Evolutionary conservation across 2,113 vertebrate genomes (phyloP).

Genomic region (Apus apus): DNA sequence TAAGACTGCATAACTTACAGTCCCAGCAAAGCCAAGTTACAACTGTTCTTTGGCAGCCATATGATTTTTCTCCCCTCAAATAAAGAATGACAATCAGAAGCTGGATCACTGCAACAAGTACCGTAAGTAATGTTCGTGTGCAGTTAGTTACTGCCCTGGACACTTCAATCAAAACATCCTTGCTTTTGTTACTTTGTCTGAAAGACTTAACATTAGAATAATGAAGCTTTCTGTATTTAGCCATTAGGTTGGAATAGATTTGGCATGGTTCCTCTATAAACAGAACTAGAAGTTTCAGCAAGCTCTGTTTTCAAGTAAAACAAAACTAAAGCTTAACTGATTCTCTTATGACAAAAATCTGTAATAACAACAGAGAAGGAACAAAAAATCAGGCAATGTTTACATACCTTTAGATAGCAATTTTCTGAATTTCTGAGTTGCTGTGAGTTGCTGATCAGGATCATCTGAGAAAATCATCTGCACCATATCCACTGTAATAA

Average conservation of each 20-base stretch:
- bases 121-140: background rate
- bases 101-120: background rate
- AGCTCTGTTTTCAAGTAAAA: background rate
- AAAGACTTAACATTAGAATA: background rate
- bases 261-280: background rate
- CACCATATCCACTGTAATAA: conserved; percentile 91
- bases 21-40: background rate
- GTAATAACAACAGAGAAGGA: background rate
- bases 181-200: conserved; percentile 10
- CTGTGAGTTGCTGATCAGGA: conserved; percentile 88
- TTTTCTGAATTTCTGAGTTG: conserved; percentile 93
- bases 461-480: conserved; percentile 95
- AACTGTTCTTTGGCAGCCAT: background rate
- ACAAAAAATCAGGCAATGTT: background rate
- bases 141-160: background rate
- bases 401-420: conserved; percentile 88
- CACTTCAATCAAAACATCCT: background rate
- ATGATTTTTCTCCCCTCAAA: background rate
- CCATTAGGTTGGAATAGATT: background rate
- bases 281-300: background rate
- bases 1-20: background rate
- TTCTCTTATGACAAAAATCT: background rate
- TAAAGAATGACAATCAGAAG: background rate
- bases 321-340: background rate
- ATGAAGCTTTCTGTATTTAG: conserved; percentile 16